Conservation (phyloP, 2,797 vertebrate genomes). For the Syngnathus rostellatus region DNA sequence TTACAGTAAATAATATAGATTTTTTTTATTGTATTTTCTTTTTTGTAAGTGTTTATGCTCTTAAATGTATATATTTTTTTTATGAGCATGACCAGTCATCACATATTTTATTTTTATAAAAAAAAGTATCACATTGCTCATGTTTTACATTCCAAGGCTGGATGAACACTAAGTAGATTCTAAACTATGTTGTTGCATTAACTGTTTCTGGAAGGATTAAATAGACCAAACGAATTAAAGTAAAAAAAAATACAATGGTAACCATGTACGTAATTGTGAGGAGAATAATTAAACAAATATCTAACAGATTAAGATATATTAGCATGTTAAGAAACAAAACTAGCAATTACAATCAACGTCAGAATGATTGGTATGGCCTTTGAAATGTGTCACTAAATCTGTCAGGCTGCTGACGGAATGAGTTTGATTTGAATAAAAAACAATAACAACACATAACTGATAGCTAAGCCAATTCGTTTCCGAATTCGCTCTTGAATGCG, state of each 20-base stretch:
- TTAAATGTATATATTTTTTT: too few species aligned
- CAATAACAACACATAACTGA: constrained; percentile 12
- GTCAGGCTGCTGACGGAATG: constrained; percentile 27
- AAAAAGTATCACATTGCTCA: neutral
- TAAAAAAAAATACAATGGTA: neutral
- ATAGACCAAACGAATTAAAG: neutral
- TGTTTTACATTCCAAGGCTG: neutral
- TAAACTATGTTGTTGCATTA: neutral
- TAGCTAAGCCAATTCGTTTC: constrained; percentile 33
- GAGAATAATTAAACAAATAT: neutral
- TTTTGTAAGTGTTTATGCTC: too few species aligned
- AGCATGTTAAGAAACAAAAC: neutral
- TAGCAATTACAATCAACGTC: neutral
- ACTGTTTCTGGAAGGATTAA: neutral
- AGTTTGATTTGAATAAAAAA: neutral
- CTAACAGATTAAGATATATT: neutral
- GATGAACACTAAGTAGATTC: neutral
- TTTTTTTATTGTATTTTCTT: too few species aligned
- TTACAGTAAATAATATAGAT: too few species aligned
- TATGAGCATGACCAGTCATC: too few species aligned
- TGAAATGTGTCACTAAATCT: constrained; percentile 41
- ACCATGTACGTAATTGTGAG: neutral
- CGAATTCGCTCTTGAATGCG: constrained; percentile 37
- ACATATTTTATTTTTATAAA: too few species aligned
- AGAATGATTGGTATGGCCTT: constrained; percentile 30